Conservation (phyloP, 2,113 vertebrate genomes). For the Sander lucioperca region DNA sequence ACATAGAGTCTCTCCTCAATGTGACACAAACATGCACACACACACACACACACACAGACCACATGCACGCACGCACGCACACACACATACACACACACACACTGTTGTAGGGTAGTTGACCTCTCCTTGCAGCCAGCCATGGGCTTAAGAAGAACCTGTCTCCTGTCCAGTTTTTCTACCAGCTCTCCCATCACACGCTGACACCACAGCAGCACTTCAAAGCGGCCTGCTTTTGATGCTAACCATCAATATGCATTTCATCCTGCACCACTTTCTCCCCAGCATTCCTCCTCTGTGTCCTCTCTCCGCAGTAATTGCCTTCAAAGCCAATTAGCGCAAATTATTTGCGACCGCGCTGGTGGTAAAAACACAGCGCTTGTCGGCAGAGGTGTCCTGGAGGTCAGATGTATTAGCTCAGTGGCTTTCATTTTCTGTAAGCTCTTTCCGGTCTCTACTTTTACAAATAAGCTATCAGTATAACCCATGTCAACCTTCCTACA, state of each 20-base stretch:
- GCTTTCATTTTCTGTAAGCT: conserved; percentile 64
- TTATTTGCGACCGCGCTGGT: conserved; percentile 68
- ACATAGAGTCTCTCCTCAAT: neutral
- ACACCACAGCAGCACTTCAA: conserved; percentile 78
- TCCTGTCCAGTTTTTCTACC: conserved; percentile 65
- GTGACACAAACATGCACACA: neutral
- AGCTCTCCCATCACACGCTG: conserved; percentile 70
- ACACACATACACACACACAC: neutral
- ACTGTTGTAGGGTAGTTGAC: conserved; percentile 38
- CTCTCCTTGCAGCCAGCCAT: conserved; percentile 52
- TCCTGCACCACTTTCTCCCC: conserved; percentile 68
- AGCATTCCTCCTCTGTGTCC: conserved; percentile 69
- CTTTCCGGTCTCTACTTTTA: conserved; percentile 57
- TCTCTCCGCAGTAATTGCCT: conserved; percentile 75
- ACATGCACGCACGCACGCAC: neutral
- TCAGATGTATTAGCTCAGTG: conserved; percentile 69
- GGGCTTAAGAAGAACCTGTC: conserved; percentile 67
- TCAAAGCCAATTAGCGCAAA: conserved; percentile 81
- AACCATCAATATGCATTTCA: conserved; percentile 80
- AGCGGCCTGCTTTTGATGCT: conserved; percentile 78
- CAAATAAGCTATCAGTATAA: conserved; percentile 64
- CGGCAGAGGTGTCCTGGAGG: conserved; percentile 63
- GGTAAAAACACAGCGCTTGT: conserved; percentile 56
- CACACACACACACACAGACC: neutral
- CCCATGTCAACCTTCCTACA: conserved; percentile 62